Evolutionary conservation across 2,888 invertebrate genomes (phyloP), one percentile per base, ranked within the genome.

Genomic region (Tetheella fluctuosa): DNA sequence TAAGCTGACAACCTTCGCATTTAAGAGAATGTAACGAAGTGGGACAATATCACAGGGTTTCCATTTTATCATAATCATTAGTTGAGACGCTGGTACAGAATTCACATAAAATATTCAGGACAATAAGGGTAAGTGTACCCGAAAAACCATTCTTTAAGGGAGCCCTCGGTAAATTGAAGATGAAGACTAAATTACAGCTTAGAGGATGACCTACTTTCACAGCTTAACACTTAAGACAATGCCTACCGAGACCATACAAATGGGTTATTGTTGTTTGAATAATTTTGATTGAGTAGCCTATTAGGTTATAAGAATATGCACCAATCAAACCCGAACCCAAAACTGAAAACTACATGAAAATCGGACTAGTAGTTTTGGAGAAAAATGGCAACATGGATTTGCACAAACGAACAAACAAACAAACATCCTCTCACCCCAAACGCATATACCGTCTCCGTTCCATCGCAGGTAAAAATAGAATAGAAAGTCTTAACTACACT

Each of bases 61-160:
- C 55, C 34, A 55, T 55, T 13, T 55, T 55, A 23, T 37, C 55
- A 55, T 55, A 23, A 55, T 55, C 55, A 55, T 37, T 55, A 55
- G 55, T 37, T 55, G 55, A 20, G 55, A 37, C 37, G 55, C 37
- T 34, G 34, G 54, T 54, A 30, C 54, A 54, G 30, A 30, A 54
- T 55, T 55, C 55, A 37, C 34, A 55, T 34, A 37, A 55, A 55
- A 55, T 55, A 55, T 55, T 48, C 48, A 48, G 7, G 17, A 48
- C 48, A 48, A 48, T 17, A 55, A 55, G 55, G 34, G 55, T 55
- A 55, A 55, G 55, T 34, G 34, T 17, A 34, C 55, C 55, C 55
- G 55, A 55, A 55, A 55, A 55, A 55, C 37, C 55, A 55, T 34
- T 37, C 3, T 55, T 55, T 55, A 55, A 34, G 20, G 34, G 34